Percentiles rank a stretch among this genome's conserved stretches.
These are phyloP conservation scores for Philypnodon macrostomus DNA, from an alignment of 2,797 vertebrate species.

Conservation along the genomic window DNA sequence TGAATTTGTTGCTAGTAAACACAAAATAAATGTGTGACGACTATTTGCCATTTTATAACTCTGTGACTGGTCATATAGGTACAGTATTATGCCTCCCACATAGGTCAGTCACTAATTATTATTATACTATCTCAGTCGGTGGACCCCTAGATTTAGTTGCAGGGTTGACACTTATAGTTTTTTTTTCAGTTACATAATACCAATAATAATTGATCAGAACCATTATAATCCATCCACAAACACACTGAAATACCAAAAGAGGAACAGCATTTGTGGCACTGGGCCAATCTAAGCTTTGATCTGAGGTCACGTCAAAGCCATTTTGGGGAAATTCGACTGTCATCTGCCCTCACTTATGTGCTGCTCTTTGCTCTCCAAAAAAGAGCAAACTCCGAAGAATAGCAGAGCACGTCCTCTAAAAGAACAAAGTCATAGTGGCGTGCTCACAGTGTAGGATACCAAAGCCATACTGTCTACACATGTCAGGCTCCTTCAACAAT, in stretches of 20 bases:
- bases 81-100: no score
- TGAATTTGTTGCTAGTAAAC: no score
- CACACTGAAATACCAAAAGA: conserved; percentile 38
- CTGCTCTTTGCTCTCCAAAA: conserved; percentile 40
- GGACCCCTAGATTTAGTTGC: no score
- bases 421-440: conserved; percentile 20
- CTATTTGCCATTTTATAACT: no score
- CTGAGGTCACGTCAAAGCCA: conserved; percentile 50
- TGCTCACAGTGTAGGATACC: conserved; percentile 1
- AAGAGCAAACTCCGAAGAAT: conserved; percentile 30
- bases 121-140: no score
- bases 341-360: conserved; percentile 44
- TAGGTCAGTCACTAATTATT: no score
- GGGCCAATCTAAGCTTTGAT: conserved; percentile 59
- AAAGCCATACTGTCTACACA: conserved; percentile 21
- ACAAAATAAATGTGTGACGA: no score
- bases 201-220: no score
- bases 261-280: conserved; percentile 57
- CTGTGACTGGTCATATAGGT: no score
- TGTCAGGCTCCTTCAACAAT: neutral
- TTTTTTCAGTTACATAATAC: no score
- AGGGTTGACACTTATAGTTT: no score
- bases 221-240: no score
- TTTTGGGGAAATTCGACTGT: conserved; percentile 40
- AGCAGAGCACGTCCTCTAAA: conserved; percentile 8